These are phyloP conservation scores for Rhagonycha lutea DNA, from an alignment of 2,888 invertebrate species.

Conservation along the genomic window DNA sequence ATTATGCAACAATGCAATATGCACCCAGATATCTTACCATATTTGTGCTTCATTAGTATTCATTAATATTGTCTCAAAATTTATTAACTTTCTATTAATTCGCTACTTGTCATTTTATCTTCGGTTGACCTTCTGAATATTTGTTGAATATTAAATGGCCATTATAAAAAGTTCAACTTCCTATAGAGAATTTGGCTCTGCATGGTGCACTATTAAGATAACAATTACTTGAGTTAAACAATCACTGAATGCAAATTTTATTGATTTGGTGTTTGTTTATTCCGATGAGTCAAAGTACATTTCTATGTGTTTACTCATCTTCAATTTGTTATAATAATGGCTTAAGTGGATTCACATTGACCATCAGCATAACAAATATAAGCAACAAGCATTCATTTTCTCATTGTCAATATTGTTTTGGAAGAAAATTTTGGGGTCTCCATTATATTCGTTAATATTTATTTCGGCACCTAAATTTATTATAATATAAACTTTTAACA, in stretches of 20 bases:
- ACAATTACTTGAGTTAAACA: constrained; percentile 13
- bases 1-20: neutral
- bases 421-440: no score
- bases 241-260: constrained; percentile 21
- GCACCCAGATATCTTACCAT: neutral
- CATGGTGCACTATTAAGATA: constrained; percentile 4
- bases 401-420: no score
- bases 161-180: constrained; percentile 6
- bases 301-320: constrained; percentile 9
- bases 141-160: neutral
- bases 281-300: constrained; percentile 15
- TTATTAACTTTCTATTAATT: constrained; percentile 6
- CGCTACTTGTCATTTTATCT: neutral
- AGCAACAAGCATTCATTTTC: no score
- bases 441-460: no score
- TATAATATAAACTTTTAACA: no score
- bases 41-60: constrained; percentile 5
- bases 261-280: constrained; percentile 12
- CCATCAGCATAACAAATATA: no score
- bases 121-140: neutral
- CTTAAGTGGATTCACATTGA: neutral
- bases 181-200: constrained; percentile 8
- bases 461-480: no score
- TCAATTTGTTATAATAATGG: constrained; percentile 8
- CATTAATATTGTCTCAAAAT: constrained; percentile 5